Evolutionary conservation across 35 echinoderm and acorn worm species (phyloP).

Genomic region (Ptychodera flava): DNA sequence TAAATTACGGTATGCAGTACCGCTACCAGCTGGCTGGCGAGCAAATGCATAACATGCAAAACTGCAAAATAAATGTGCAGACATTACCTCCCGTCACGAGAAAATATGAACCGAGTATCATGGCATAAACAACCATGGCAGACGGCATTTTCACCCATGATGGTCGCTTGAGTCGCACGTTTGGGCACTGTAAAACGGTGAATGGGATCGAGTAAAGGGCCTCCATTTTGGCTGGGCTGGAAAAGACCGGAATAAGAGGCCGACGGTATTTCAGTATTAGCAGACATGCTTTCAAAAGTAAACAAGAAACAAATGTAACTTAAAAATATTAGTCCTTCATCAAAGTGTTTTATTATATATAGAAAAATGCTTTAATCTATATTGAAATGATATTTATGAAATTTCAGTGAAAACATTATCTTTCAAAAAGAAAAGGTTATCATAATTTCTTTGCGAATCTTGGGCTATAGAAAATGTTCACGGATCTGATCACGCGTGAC

Average conservation of each 20-base stretch:
- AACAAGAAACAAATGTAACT: slow-evolving; percentile 12
- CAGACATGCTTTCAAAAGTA: slow-evolving; percentile 20
- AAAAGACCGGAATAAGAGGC: neutral
- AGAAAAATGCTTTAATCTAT: neutral
- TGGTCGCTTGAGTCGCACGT: slow-evolving; percentile 78
- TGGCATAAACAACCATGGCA: slow-evolving; percentile 83
- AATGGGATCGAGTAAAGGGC: slow-evolving; percentile 65
- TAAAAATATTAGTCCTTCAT: neutral
- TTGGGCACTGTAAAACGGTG: slow-evolving; percentile 82
- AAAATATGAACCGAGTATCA: slow-evolving; percentile 91
- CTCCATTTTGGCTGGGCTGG: slow-evolving; percentile 55
- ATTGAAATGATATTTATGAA: neutral
- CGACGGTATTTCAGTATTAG: neutral
- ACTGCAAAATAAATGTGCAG: neutral
- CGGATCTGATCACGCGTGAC: neutral
- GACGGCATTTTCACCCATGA: slow-evolving; percentile 83
- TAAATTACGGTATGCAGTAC: neutral
- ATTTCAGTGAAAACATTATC: too few species aligned
- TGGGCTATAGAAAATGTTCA: neutral
- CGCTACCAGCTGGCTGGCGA: neutral
- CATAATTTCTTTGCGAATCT: too few species aligned
- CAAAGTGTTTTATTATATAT: neutral
- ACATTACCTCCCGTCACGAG: slow-evolving; percentile 85
- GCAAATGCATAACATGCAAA: neutral
- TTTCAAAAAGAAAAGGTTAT: too few species aligned